Base-by-base conservation (phyloP, 2,797 vertebrate species). In the Pachyuromys duprasi region DNA sequence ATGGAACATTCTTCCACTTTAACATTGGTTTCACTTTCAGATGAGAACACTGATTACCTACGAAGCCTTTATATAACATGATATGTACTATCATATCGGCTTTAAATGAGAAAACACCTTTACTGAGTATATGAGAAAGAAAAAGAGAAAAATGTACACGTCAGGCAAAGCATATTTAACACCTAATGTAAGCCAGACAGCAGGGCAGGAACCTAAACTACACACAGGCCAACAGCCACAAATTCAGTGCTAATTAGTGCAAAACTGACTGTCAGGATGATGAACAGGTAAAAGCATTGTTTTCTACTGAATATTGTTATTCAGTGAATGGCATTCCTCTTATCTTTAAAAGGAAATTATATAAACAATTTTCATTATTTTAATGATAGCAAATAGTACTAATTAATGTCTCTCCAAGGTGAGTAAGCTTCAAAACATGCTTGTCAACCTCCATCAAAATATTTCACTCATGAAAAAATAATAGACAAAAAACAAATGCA, bases 341-440 rank as follows among this genome's bases (percentile, higher is more conserved):
- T 80, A 95, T n/a, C 86, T 84, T 96, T 90, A 89, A 95, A 92
- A 93, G n/a, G 39, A 95, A 96, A 97, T 89, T 81, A 91, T 11
- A 88, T 70, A 87, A 63, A 33, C 20, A 95, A 86, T 89, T 92
- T 96, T 72, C 33, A 70, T 84, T 83, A 55, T 91, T 97, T 95
- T 96, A 86, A 69, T 76, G 88, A 96, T 24, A 89, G 53, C 94
- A 95, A 94, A 94, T 22, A 86, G 55, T 79, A 89, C 42, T 92
- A 94, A 96, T 89, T 83, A 97, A 90, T 82, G 80, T 70, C 33
- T 91, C 89, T 31, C 26, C 63, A 90, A 97, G 28, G 72, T 53
- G 88, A 97, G 60, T 89, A 97, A 98, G 42, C 2, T 83, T 97
- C 92, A 67, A 22, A 86, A 84, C 17, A 91, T 96, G 0, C 31